These are phyloP conservation scores for Dinothrombium tinctorium DNA, from an alignment of 1,140 invertebrate genomes.

Conservation along the genomic window DNA sequence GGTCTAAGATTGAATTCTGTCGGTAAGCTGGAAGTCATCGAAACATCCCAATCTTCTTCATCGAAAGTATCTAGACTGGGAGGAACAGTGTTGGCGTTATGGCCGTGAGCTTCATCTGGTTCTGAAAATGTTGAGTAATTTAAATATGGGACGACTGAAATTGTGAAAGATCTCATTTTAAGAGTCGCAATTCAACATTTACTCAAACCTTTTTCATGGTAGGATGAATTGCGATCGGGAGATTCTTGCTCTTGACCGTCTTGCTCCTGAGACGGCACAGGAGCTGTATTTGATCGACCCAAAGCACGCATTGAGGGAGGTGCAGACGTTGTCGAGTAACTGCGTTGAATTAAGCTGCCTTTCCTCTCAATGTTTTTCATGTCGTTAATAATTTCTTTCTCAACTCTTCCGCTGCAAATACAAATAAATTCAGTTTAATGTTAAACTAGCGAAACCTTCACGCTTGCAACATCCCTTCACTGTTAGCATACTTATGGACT, in stretches of 20 bases:
- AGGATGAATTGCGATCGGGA: background rate
- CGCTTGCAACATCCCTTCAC: too few species aligned
- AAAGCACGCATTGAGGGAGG: slow-evolving; percentile 6
- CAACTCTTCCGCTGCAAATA: slow-evolving; percentile 62
- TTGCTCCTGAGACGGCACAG: slow-evolving; percentile 1
- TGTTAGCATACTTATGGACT: too few species aligned
- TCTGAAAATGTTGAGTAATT: slow-evolving; percentile 10
- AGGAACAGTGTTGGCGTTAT: background rate
- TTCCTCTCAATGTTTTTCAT: slow-evolving; percentile 14
- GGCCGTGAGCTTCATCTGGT: slow-evolving; percentile 3
- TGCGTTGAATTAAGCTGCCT: slow-evolving; percentile 5
- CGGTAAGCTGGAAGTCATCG: slow-evolving; percentile 6
- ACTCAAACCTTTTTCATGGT: background rate
- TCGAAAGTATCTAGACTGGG: slow-evolving; percentile 6
- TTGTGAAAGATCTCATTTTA: background rate
- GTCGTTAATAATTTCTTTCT: slow-evolving; percentile 59
- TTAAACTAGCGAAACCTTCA: too few species aligned
- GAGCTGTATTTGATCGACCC: slow-evolving; percentile 10
- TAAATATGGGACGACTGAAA: slow-evolving; percentile 6
- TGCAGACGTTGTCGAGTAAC: slow-evolving; percentile 6
- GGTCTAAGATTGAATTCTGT: slow-evolving; percentile 11
- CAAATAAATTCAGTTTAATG: too few species aligned
- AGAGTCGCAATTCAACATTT: background rate
- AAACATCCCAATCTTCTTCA: slow-evolving; percentile 9
- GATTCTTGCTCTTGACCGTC: background rate